These are phyloP conservation scores for Nezara viridula DNA, from an alignment of 2,888 invertebrate genomes.

Conservation along the genomic window DNA sequence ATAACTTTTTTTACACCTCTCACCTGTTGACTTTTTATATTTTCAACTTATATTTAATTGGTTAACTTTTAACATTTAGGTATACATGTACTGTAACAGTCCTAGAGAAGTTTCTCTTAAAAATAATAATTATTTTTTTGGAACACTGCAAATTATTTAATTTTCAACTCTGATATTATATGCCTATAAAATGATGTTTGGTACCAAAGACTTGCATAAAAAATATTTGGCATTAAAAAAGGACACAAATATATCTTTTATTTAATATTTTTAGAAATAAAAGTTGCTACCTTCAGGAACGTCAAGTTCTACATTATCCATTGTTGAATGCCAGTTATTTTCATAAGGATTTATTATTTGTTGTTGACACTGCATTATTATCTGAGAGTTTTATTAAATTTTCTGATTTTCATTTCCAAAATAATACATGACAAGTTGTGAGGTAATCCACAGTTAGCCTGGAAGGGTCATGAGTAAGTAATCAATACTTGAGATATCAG, in stretches of 20 bases:
- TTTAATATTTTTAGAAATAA: not conserved
- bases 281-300: slow-evolving; percentile 13
- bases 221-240: not conserved
- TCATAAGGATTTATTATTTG: not conserved
- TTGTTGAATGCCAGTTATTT: not conserved
- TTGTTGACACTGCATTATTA: not conserved
- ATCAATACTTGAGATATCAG: slow-evolving; percentile 38
- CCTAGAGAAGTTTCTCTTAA: too few species aligned
- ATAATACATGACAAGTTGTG: not conserved
- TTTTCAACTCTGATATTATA: too few species aligned
- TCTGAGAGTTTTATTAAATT: not conserved
- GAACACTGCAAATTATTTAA: too few species aligned
- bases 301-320: slow-evolving; percentile 21
- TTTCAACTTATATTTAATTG: too few species aligned
- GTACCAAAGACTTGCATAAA: not conserved
- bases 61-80: too few species aligned
- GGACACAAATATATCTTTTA: not conserved
- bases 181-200: too few species aligned
- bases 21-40: too few species aligned
- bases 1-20: too few species aligned
- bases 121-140: too few species aligned
- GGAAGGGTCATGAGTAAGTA: not conserved
- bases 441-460: not conserved
- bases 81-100: too few species aligned
- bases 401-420: not conserved